Evolutionary conservation across 2,797 vertebrate genomes (phyloP), one percentile per base, ranked within the genome.

Genomic region (Amblyraja radiata): DNA sequence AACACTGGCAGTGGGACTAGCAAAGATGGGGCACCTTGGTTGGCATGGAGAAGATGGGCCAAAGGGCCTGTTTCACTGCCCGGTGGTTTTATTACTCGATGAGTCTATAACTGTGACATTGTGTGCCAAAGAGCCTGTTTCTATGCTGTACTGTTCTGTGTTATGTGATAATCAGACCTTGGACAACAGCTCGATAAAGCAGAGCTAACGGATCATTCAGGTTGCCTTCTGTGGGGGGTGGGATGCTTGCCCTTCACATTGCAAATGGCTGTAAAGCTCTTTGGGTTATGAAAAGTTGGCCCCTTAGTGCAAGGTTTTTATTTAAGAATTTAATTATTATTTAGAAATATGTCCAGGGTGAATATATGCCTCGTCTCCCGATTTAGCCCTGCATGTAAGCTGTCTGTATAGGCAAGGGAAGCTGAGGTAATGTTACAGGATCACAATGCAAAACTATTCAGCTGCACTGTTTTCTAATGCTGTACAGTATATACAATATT

Each of bases 401-500:
- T 71, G 18, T 90, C 36, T 16, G 61, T 68, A 68, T 16, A 68
- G 61, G 61, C 36, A 73, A 39, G 36, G 39, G 23, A 68, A 91
- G 23, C 90, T 74, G 16, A 91, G 90, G 6, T 91, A 71, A 46
- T 74, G 71, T 91, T 54, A 73, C 90, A 91, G 90, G 39, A 74
- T 91, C 68, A 74, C 65, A 91, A 91, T 74, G 68, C 68, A 54
- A 25, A 46, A 54, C 36, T n/a, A 39, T 74, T 39, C 90, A 73
- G 71, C 90, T 91, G 68, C 25, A 28, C 54, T 39, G 90, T 73
- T 91, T 36, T 91, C 46, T 39, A 91, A 39, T 74, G 39, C 71
- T 91, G 32, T 74, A 91, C 54, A 74, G 32, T 74, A 74, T 74
- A 74, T 91, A 91, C 90, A 91, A 73, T 74, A 71, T 91, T 90